Conservation (phyloP, 1,140 invertebrate species). For the Armadillidium nasatum region DNA sequence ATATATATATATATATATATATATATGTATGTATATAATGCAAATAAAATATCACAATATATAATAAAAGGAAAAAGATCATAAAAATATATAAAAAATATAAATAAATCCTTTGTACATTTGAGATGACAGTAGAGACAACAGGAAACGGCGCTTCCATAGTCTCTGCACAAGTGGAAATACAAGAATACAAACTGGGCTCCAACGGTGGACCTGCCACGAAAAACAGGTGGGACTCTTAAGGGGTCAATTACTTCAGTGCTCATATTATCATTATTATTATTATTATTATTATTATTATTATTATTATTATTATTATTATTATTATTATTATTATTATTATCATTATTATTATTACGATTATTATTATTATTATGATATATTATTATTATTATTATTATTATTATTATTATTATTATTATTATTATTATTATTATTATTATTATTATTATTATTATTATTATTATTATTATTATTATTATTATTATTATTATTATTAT, state of each 20-base stretch:
- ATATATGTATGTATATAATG: neutral
- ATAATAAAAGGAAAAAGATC: neutral
- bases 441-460: neutral
- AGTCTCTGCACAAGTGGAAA: neutral
- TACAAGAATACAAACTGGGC: neutral
- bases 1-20: neutral
- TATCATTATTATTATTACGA: too few relatives aligned
- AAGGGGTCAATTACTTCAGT: too few relatives aligned
- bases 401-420: neutral
- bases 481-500: neutral
- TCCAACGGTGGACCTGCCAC: neutral
- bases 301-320: too few relatives aligned
- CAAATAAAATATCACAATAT: slow-evolving; percentile 12
- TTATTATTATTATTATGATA: too few relatives aligned
- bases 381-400: neutral
- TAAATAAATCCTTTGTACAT: neutral
- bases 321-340: too few relatives aligned
- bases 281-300: too few relatives aligned
- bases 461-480: slow-evolving; percentile 2
- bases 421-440: neutral
- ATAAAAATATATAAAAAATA: neutral
- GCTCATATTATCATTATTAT: too few relatives aligned
- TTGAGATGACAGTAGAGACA: neutral
- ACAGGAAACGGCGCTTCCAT: neutral
- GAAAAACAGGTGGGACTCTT: neutral